Percentiles rank a stretch among this genome's conserved stretches.
Conservation (phyloP, 2,113 vertebrate species). For the Crotalus tigris region DNA sequence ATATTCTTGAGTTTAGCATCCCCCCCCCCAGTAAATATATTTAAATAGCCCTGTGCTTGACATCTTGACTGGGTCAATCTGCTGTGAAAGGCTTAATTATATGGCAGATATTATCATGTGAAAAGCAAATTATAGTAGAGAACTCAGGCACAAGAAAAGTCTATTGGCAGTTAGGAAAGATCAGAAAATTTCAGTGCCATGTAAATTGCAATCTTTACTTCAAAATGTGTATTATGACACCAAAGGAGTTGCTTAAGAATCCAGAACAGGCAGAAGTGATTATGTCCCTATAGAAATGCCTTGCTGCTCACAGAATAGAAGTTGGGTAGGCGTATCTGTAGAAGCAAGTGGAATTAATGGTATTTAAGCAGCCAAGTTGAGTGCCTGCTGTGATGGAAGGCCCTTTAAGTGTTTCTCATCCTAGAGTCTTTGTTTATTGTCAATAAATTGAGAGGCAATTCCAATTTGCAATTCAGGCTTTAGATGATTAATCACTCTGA, state of each 20-base stretch:
- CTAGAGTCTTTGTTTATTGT: neutral
- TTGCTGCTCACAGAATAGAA: neutral
- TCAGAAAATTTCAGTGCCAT: neutral
- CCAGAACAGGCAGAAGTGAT: neutral
- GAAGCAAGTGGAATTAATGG: neutral
- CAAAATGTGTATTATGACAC: neutral
- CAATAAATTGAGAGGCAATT: neutral
- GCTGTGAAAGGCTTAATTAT: neutral
- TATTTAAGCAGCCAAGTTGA: neutral
- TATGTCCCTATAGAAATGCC: neutral
- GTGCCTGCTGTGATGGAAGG: neutral
- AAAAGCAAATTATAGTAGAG: constrained; percentile 1
- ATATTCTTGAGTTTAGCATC: neutral
- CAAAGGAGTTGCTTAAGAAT: neutral
- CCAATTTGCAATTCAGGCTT: neutral
- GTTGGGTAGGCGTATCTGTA: neutral
- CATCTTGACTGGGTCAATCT: neutral
- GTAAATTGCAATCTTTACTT: neutral
- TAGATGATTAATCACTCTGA: neutral
- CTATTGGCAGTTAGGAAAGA: constrained; percentile 8
- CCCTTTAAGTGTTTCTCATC: neutral
- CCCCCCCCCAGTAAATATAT: neutral
- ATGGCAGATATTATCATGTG: neutral
- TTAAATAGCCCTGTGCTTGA: neutral
- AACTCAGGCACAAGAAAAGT: constrained; percentile 5